Evolutionary conservation across 2,888 invertebrate genomes (phyloP), one percentile per base, ranked within the genome.

Genomic region (Empis stercorea): DNA sequence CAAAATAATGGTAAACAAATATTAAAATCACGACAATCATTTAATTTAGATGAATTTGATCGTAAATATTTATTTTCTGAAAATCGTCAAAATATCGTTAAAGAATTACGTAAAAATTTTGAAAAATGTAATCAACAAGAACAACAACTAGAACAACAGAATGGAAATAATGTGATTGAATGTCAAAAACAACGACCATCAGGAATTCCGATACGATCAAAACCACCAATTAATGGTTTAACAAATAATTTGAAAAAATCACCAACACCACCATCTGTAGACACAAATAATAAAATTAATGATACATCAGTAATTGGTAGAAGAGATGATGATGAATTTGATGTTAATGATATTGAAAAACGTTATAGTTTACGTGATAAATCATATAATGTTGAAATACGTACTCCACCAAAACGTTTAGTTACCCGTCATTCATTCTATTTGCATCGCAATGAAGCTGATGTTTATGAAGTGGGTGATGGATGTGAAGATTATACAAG

Each of bases 91-190:
- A 52, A 48, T 47, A 48, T 50, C 10, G 54, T 54, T 16, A 51
- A 52, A 38, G 54, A 54, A 43, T 39, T 54, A 42, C 50, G 54
- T 7, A 54, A 54, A 43, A 54, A 52, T 47, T 54, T 54, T 38
- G 54, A 54, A 51, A 52, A 27, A 13, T 17, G 9, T 3, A 16
- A 17, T 17, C 4, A 38, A 2, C 20, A 40, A 32, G n/a, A n/a
- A n/a, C n/a, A n/a, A n/a, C n/a, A n/a, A n/a, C n/a, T n/a, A n/a
- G n/a, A n/a, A n/a, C 11, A 38, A 10, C 20, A 40, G 13, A n/a
- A n/a, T 34, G 34, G 7, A n/a, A 34, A 34, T 34, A 34, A 38
- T 38, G 13, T 20, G 3, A 27, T 15, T 13, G n/a, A n/a, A n/a
- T n/a, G 2, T 13, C 13, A 34, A 34, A 34, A n/a, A 5, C n/a